Percentiles rank a stretch among this genome's conserved stretches.
These are phyloP conservation scores for Ceratina australensis DNA, from an alignment of 1,140 invertebrate species.

Conservation along the genomic window DNA sequence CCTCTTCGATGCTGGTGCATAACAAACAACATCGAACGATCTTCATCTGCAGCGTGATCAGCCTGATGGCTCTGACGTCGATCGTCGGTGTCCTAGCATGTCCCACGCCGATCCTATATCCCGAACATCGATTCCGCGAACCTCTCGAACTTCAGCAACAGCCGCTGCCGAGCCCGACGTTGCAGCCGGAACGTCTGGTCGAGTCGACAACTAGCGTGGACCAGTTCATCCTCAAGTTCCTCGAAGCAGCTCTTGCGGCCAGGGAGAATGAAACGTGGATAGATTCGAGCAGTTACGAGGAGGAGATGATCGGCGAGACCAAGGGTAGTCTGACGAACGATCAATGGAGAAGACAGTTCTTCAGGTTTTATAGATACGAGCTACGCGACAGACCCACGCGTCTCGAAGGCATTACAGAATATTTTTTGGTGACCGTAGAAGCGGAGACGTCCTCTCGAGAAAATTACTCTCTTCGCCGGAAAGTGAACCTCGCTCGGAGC, in stretches of 20 bases:
- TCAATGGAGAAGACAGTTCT: slow-evolving; percentile 62
- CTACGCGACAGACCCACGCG: slow-evolving; percentile 48
- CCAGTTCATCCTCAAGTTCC: slow-evolving; percentile 69
- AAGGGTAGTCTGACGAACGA: slow-evolving; percentile 25
- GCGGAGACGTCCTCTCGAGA: slow-evolving; percentile 41
- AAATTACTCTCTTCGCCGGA: slow-evolving; percentile 61
- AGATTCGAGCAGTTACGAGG: slow-evolving; percentile 40
- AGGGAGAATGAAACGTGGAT: slow-evolving; percentile 35
- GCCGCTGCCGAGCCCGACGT: slow-evolving; percentile 15
- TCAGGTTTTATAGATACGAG: slow-evolving; percentile 65
- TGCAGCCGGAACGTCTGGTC: slow-evolving; percentile 27
- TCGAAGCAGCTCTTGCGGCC: slow-evolving; percentile 64
- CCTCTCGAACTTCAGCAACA: slow-evolving; percentile 44
- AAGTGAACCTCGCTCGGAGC: neutral
- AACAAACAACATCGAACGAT: slow-evolving; percentile 85
- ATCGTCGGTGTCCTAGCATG: slow-evolving; percentile 73
- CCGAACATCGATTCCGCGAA: slow-evolving; percentile 28
- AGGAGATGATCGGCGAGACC: slow-evolving; percentile 51
- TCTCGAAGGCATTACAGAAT: slow-evolving; percentile 61
- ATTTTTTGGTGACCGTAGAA: slow-evolving; percentile 43
- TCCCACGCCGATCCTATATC: slow-evolving; percentile 42
- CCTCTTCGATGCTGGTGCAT: slow-evolving; percentile 87
- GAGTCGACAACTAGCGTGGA: slow-evolving; percentile 56
- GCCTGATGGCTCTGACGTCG: slow-evolving; percentile 85
- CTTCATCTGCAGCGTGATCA: slow-evolving; percentile 90